phyloP scores from a whole-genome alignment of 2,888 invertebrate genomes.

The Baronia brevicornis region DNA sequence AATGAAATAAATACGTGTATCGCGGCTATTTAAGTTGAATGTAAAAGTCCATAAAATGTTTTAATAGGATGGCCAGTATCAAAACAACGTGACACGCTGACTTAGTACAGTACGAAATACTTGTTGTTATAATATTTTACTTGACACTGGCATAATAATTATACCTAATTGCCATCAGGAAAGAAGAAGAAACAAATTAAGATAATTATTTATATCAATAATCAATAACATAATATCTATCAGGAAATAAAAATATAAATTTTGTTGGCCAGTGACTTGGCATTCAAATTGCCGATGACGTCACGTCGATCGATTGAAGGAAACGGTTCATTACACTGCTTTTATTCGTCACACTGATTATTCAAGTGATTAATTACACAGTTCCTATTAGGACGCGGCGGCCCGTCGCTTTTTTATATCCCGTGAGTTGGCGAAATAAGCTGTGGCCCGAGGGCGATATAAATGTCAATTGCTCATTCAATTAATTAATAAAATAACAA shows the following conservation, averaged over 20 bases:
- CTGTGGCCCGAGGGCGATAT: slow-evolving; percentile 11
- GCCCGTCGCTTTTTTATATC: slow-evolving; percentile 44
- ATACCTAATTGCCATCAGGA: too few relatives aligned
- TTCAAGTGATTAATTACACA: slow-evolving; percentile 72
- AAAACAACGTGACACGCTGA: too few relatives aligned
- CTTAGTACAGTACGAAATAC: too few relatives aligned
- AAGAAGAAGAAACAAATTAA: too few relatives aligned
- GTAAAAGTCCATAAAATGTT: too few relatives aligned
- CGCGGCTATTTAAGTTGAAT: too few relatives aligned
- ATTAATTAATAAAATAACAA: too few relatives aligned
- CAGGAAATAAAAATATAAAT: slow-evolving; percentile 38
- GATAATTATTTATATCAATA: too few relatives aligned
- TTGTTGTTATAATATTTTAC: too few relatives aligned
- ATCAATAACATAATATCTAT: slow-evolving; percentile 4
- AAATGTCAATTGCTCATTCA: slow-evolving; percentile 11
- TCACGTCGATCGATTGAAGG: slow-evolving; percentile 68
- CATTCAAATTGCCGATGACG: slow-evolving; percentile 64
- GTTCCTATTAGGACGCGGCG: slow-evolving; percentile 59
- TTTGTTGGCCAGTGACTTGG: slow-evolving; percentile 53
- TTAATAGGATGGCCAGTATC: too few relatives aligned
- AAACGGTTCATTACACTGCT: slow-evolving; percentile 73
- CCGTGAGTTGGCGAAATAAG: slow-evolving; percentile 27
- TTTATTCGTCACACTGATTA: slow-evolving; percentile 75
- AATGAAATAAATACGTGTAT: too few relatives aligned
- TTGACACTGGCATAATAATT: too few relatives aligned